A percentile compares a stretch with the other conserved stretches of the same genome.
phyloP scores from a whole-genome alignment of 2,888 invertebrate genomes.

The Cheilosia pagana region DNA sequence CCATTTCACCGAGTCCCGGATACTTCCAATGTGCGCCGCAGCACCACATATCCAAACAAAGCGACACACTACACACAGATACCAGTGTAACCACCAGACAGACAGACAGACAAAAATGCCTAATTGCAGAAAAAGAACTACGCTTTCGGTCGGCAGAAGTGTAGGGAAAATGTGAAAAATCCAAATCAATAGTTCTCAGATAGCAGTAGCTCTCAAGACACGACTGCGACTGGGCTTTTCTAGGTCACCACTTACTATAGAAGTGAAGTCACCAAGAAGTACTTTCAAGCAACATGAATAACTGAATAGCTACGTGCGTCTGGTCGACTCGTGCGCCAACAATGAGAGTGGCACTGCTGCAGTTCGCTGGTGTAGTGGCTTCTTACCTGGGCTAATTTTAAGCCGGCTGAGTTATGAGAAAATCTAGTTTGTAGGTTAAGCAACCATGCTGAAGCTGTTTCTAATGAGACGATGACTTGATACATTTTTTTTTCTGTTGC shows the following conservation, averaged over 20 bases:
- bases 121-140: constrained; percentile 45
- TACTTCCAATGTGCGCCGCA: constrained; percentile 44
- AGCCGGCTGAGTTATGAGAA: constrained; percentile 65
- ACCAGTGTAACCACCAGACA: constrained; percentile 12
- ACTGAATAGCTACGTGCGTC: constrained; percentile 9
- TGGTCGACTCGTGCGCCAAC: constrained; percentile 39
- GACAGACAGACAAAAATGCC: constrained; percentile 31
- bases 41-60: constrained; percentile 42
- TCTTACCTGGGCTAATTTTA: constrained; percentile 58
- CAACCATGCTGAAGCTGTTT: constrained; percentile 31
- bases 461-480: constrained; percentile 43
- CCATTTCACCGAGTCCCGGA: constrained; percentile 59
- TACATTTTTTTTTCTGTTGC: constrained; percentile 6
- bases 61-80: constrained; percentile 25
- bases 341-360: constrained; percentile 47
- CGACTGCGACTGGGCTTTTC: constrained; percentile 51
- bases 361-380: constrained; percentile 35
- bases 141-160: neutral
- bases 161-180: constrained; percentile 50
- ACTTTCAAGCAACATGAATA: constrained; percentile 47
- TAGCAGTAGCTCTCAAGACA: constrained; percentile 36
- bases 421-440: constrained; percentile 70
- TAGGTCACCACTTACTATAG: constrained; percentile 58
- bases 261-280: constrained; percentile 67
- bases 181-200: constrained; percentile 56